A percentile compares a stretch with the other conserved stretches of the same genome.
phyloP scores from a whole-genome alignment of 2,888 invertebrate species.

The Antheraea assamensis region DNA sequence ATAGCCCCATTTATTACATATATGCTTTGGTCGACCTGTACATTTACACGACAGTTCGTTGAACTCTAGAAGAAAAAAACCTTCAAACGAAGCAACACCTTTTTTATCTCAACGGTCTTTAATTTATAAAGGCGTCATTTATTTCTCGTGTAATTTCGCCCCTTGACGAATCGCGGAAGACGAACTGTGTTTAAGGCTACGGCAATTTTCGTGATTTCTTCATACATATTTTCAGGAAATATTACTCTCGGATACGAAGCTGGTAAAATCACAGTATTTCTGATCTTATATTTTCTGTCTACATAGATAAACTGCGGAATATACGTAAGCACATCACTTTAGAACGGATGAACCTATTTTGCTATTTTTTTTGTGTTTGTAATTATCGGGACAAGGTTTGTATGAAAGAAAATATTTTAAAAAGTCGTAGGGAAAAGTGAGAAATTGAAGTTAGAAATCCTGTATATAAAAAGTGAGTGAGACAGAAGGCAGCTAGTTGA shows the following conservation, averaged over 20 bases:
- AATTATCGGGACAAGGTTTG: no score
- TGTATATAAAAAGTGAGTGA: no score
- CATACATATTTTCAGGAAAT: background rate
- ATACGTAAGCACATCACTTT: no score
- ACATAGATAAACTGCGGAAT: no score
- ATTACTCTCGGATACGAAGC: background rate
- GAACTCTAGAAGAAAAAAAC: background rate
- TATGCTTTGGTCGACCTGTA: background rate
- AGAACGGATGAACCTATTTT: no score
- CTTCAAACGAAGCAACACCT: conserved; percentile 13
- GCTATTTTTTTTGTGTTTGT: no score
- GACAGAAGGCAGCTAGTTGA: no score
- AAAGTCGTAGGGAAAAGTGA: no score
- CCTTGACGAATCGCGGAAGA: conserved; percentile 18
- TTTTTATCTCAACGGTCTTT: conserved; percentile 18
- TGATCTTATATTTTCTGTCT: no score
- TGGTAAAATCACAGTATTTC: background rate
- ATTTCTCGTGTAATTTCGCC: conserved; percentile 22
- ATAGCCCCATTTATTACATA: background rate
- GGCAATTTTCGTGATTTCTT: background rate
- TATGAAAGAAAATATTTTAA: no score
- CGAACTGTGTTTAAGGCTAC: conserved; percentile 16
- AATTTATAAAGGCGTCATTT: conserved; percentile 20
- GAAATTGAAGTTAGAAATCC: no score
- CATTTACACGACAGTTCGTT: background rate